phyloP scores from a whole-genome alignment of 2,888 invertebrate genomes.

The Drosophila kuntzei region DNA sequence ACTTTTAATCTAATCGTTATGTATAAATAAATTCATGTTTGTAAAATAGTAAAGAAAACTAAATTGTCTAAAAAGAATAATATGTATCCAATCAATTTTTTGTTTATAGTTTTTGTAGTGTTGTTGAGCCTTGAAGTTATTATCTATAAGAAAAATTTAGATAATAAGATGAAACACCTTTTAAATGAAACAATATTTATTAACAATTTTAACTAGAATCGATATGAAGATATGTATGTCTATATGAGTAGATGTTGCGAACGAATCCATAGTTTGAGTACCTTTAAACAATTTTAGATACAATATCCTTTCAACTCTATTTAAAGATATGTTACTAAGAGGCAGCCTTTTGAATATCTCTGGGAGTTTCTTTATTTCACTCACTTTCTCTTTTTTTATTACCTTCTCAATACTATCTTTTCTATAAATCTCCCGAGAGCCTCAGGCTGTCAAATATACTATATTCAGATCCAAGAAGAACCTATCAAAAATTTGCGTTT shows the following conservation, averaged over 20 bases:
- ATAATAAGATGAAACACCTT: constrained; percentile 42
- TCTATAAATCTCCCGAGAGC: not conserved
- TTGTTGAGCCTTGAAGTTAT: constrained; percentile 63
- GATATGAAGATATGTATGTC: constrained; percentile 31
- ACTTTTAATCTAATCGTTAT: constrained; percentile 39
- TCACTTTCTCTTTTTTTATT: too few relatives aligned
- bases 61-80: constrained; percentile 26
- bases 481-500: constrained; percentile 78
- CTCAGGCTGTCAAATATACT: constrained; percentile 28
- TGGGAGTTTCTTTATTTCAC: constrained; percentile 1
- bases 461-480: constrained; percentile 40
- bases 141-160: constrained; percentile 40
- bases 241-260: constrained; percentile 26
- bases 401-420: not conserved
- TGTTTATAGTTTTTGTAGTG: constrained; percentile 55
- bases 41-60: constrained; percentile 37
- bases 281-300: constrained; percentile 6
- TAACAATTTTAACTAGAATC: constrained; percentile 35
- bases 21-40: constrained; percentile 52
- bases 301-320: constrained; percentile 12
- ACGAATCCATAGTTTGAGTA: constrained; percentile 5
- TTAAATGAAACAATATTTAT: constrained; percentile 55
- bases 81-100: constrained; percentile 37
- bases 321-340: not conserved
- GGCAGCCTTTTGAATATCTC: constrained; percentile 3